Evolutionary conservation across 2,888 invertebrate genomes (phyloP).

Genomic region (Sphaerophoria taeniata): DNA sequence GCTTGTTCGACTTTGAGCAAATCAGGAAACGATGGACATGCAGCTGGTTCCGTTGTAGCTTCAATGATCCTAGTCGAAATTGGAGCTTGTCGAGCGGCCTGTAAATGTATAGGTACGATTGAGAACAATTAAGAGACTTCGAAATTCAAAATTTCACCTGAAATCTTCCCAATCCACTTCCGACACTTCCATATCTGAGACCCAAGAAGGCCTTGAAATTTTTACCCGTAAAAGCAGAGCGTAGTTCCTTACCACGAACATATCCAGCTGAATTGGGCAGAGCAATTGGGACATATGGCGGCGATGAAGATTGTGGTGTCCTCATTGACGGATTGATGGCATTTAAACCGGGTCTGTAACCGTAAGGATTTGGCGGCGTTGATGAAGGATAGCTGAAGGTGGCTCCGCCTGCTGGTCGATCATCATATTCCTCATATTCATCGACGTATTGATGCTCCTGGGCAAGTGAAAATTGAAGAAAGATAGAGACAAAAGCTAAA

Average conservation of each 20-base stretch:
- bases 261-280: constrained; percentile 78
- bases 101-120: neutral
- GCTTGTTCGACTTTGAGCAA: constrained; percentile 75
- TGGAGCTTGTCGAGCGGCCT: constrained; percentile 37
- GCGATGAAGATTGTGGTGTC: neutral
- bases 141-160: constrained; percentile 75
- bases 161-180: constrained; percentile 79
- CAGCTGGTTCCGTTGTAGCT: constrained; percentile 77
- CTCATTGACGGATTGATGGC: neutral
- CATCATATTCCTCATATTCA: constrained; percentile 2
- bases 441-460: neutral
- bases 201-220: constrained; percentile 79
- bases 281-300: constrained; percentile 49
- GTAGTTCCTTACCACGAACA: constrained; percentile 77
- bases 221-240: constrained; percentile 77
- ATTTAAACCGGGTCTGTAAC: neutral
- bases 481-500: neutral
- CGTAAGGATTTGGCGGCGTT: constrained; percentile 5
- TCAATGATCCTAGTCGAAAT: constrained; percentile 72
- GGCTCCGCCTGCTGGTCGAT: neutral
- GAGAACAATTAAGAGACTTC: neutral
- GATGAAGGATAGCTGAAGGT: neutral
- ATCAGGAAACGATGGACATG: constrained; percentile 80
- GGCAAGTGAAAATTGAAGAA: neutral
- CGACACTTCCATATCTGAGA: constrained; percentile 78